These are phyloP conservation scores for Morinoia aosen DNA, from an alignment of 2,888 invertebrate genomes.

Conservation along the genomic window DNA sequence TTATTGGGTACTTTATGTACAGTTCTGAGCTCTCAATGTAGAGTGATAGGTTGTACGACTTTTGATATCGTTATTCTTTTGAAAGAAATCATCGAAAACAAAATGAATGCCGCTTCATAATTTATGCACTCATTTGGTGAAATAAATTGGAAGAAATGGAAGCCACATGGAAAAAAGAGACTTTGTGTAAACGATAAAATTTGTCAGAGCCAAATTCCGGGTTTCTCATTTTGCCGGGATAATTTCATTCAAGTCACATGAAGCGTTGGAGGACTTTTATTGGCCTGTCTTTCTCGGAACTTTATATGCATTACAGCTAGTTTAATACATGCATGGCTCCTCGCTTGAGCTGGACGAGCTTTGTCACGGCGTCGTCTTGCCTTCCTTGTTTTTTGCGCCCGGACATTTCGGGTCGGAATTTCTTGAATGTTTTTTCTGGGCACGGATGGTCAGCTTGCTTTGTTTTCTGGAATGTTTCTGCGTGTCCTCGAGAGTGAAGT, in stretches of 20 bases:
- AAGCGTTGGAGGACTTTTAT: conserved; percentile 22
- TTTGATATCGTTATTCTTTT: too few relatives aligned
- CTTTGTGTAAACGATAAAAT: background rate
- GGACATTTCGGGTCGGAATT: background rate
- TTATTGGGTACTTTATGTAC: too few relatives aligned
- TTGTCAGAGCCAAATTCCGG: background rate
- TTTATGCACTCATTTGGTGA: too few relatives aligned
- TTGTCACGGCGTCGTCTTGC: background rate
- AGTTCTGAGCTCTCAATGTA: too few relatives aligned
- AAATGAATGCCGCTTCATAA: too few relatives aligned
- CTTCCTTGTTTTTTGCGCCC: background rate
- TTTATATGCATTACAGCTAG: conserved; percentile 30
- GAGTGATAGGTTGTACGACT: too few relatives aligned
- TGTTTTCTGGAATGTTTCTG: background rate
- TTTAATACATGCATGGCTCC: background rate
- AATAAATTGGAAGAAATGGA: background rate
- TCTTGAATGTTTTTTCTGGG: background rate
- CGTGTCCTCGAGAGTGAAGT: background rate
- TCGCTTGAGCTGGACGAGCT: background rate
- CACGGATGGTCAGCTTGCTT: background rate
- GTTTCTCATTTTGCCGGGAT: background rate
- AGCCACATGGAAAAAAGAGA: background rate
- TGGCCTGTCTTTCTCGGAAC: background rate
- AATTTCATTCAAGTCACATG: conserved; percentile 49
- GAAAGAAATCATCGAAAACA: too few relatives aligned